Base-by-base conservation (phyloP, 2,113 vertebrate species). In the Eubucco bourcierii region DNA sequence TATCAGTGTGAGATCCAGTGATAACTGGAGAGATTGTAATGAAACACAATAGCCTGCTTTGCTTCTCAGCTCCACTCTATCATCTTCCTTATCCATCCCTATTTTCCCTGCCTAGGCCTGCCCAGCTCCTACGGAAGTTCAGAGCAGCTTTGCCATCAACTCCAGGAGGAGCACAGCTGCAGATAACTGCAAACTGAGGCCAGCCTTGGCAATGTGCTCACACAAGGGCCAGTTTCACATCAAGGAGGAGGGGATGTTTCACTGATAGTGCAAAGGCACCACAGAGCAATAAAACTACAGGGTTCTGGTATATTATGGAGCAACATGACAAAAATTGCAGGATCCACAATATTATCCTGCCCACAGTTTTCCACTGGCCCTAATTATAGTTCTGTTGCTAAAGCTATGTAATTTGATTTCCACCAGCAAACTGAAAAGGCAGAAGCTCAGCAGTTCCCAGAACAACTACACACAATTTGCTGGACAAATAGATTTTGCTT, bases 331-430 rank as follows among this genome's bases (percentile, higher is more conserved):
- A 89, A 94, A 93, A 88, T 3, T 96, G 94, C 89, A 90, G 95
- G 50, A 80, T 91, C 87, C 91, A 72, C 55, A 90, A 29, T 63
- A 92, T 90, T 88, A 75, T 41, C 81, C 15, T 89, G 83, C 95
- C 80, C 82, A 39, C 24, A 84, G 90, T 67, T 93, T 94, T 96
- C 77, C 79, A 88, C 24, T 87, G 70, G 80, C 76, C 94, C 93
- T 94, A 95, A 95, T 93, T 95, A 90, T 65, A 92, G 84, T 79
- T 94, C 93, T 97, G 81, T 92, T 88, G 84, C 95, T 90, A 88
- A 94, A 95, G 79, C 88, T 81, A 74, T 85, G 24, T 89, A 88
- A 90, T 94, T 96, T 97, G 73, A 73, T 94, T 95, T 96, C 77
- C 88, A 91, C 91, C 76, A 94, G 79, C 83, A 46, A 75, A 91